Evolutionary conservation across 2,113 vertebrate genomes (phyloP), one percentile per base, ranked within the genome.

Genomic region (Pandion haliaetus): DNA sequence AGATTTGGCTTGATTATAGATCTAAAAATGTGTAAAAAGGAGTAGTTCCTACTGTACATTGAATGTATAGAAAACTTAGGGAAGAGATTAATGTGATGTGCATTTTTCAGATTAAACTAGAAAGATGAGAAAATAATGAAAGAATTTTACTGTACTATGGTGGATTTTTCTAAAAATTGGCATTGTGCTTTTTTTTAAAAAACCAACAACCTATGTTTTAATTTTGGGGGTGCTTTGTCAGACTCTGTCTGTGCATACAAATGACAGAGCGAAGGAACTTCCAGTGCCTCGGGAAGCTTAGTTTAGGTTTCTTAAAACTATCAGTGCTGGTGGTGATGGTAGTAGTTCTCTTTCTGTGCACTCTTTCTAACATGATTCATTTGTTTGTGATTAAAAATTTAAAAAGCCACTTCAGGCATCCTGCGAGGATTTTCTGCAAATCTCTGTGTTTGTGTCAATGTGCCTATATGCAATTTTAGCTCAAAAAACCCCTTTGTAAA

Each of bases 311-410:
- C 61, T 87, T 31, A 76, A 94, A 93, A 76, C 29, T 67, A 26
- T 66, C 57, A 76, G 36, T 69, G 70, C 52, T 88, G 66, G 12
- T 88, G 59, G 82, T 54, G 31, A 67, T 45, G 42, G 58, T 90
- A 74, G 70, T 65, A 87, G 61, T 42, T 84, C 17, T 86, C 61
- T 91, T 83, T 92, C 78, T 89, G 61, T 82, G 79, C 81, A 70
- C 71, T 76, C 71, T 86, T 86, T 88, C 59, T 93, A 79, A 67
- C 29, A 40, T 62, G 71, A 96, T 84, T 96, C 59, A 88, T 88
- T 94, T 94, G 62, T 92, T 96, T 87, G 63, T 79, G 62, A 85
- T 95, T 91, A 88, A 96, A 96, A 90, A 82, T 93, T 86, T 58
- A 82, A 84, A 95, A 96, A 84, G 63, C 32, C 72, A 82, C 65